Evolutionary conservation across 2,888 invertebrate genomes (phyloP).

Genomic region (Parelbella ahira): DNA sequence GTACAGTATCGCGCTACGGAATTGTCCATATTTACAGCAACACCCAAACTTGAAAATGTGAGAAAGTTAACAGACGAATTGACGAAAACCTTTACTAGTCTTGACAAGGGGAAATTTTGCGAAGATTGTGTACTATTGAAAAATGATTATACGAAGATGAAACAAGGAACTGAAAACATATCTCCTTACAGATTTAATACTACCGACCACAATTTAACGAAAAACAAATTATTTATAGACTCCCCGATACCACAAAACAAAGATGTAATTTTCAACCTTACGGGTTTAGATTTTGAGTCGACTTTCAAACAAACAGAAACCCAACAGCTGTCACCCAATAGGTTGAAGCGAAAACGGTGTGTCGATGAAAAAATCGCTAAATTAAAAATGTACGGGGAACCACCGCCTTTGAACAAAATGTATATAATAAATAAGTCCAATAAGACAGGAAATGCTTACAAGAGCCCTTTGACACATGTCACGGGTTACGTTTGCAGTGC

Average conservation of each 20-base stretch:
- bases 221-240: slow-evolving; percentile 53
- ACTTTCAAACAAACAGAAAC: slow-evolving; percentile 57
- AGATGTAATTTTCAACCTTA: slow-evolving; percentile 54
- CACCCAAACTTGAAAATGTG: slow-evolving; percentile 77
- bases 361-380: slow-evolving; percentile 68
- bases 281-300: slow-evolving; percentile 69
- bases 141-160: slow-evolving; percentile 43
- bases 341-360: slow-evolving; percentile 48
- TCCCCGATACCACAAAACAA: slow-evolving; percentile 44
- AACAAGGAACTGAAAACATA: slow-evolving; percentile 42
- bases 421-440: slow-evolving; percentile 58
- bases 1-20: slow-evolving; percentile 83
- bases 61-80: slow-evolving; percentile 68
- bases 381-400: slow-evolving; percentile 76
- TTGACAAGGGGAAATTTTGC: slow-evolving; percentile 45
- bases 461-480: slow-evolving; percentile 54
- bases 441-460: slow-evolving; percentile 57
- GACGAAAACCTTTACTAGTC: slow-evolving; percentile 41
- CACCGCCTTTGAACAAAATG: slow-evolving; percentile 77
- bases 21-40: slow-evolving; percentile 80
- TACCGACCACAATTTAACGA: slow-evolving; percentile 47
- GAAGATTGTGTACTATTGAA: slow-evolving; percentile 53
- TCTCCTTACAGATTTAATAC: slow-evolving; percentile 57
- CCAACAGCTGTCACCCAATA: slow-evolving; percentile 49
- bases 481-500: slow-evolving; percentile 37